Conservation (phyloP, 2,888 invertebrate species). For the Syrphus vitripennis region DNA sequence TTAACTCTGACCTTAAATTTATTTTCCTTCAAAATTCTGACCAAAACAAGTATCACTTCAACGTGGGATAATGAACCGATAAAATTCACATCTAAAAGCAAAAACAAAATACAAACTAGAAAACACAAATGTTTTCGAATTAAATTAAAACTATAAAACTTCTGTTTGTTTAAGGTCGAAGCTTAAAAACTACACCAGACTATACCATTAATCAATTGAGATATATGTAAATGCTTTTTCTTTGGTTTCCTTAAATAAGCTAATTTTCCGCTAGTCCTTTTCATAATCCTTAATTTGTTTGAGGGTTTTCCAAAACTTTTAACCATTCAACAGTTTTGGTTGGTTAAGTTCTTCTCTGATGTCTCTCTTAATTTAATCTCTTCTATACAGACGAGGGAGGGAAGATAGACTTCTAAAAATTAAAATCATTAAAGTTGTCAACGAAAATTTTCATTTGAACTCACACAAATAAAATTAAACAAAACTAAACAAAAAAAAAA, state of each 20-base stretch:
- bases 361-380: background rate
- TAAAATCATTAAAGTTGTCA: slow-evolving; percentile 53
- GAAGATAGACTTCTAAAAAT: slow-evolving; percentile 17
- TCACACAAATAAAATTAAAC: background rate
- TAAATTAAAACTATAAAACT: slow-evolving; percentile 37
- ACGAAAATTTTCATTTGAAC: slow-evolving; percentile 42
- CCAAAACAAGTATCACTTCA: no score
- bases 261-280: slow-evolving; percentile 32
- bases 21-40: no score
- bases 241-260: slow-evolving; percentile 28
- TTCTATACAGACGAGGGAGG: background rate
- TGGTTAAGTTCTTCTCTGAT: slow-evolving; percentile 7
- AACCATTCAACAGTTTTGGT: slow-evolving; percentile 22
- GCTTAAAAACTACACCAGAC: slow-evolving; percentile 1
- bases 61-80: background rate
- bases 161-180: background rate
- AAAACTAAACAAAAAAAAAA: background rate
- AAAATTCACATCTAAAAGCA: background rate
- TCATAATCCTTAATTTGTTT: slow-evolving; percentile 41
- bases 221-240: slow-evolving; percentile 24
- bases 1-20: no score
- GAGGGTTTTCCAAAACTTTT: slow-evolving; percentile 40
- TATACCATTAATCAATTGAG: slow-evolving; percentile 4
- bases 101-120: background rate
- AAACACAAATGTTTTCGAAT: background rate